phyloP scores from a whole-genome alignment of 2,113 vertebrate species.

The Phainopepla nitens region DNA sequence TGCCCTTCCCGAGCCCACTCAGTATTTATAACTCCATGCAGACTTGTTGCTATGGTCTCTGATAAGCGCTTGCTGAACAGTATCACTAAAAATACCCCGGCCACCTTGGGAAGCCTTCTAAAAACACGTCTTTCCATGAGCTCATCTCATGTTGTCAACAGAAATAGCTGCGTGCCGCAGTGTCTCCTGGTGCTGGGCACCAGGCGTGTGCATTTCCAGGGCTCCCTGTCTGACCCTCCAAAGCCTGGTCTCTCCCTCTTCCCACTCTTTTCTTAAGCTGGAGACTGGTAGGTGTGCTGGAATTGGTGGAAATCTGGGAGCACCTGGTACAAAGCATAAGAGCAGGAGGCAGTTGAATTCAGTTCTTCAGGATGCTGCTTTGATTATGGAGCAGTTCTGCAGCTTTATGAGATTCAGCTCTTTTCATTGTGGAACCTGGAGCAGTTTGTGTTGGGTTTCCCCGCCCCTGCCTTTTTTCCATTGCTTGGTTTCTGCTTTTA shows the following conservation, averaged over 20 bases:
- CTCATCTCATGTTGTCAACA: conserved; percentile 58
- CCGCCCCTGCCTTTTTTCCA: background rate
- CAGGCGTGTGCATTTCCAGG: background rate
- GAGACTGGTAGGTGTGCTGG: background rate
- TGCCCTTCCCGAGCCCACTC: background rate
- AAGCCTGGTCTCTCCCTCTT: background rate
- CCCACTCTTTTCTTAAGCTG: background rate
- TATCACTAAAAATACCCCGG: conserved; percentile 67
- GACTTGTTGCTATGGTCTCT: conserved; percentile 76
- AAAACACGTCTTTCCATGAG: conserved; percentile 67
- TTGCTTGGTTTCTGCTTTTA: background rate
- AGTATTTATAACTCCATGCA: conserved; percentile 62
- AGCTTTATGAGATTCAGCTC: background rate
- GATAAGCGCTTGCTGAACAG: conserved; percentile 41
- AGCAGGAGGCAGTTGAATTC: background rate
- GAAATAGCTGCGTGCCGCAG: conserved; percentile 19
- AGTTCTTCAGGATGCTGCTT: background rate
- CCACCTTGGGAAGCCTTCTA: conserved; percentile 65
- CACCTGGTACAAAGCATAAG: background rate
- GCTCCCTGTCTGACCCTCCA: background rate
- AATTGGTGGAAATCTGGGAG: background rate
- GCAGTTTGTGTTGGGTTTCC: background rate
- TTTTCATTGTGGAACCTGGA: background rate
- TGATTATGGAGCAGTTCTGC: background rate
- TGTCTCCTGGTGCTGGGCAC: conserved; percentile 6